phyloP scores from a whole-genome alignment of 2,797 vertebrate species.

The Ficedula albicollis region DNA sequence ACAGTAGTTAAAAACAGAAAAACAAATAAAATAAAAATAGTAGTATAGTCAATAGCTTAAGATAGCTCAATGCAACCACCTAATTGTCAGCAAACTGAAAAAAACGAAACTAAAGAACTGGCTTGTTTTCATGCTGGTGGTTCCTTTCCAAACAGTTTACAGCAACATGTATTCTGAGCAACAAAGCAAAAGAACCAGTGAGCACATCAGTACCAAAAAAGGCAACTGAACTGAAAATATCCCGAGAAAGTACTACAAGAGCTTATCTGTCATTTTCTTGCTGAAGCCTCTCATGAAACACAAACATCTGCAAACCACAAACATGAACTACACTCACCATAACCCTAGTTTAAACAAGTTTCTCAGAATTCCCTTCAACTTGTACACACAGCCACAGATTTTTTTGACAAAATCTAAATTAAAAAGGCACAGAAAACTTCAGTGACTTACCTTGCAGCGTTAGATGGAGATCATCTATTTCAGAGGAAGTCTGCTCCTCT shows the following conservation, averaged over 20 bases:
- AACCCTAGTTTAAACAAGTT: not conserved
- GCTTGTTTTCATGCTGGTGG: not conserved
- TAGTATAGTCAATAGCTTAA: not conserved
- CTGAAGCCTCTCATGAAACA: not conserved
- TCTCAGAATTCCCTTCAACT: not conserved
- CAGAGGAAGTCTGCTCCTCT: slow-evolving; percentile 79
- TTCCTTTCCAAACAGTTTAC: slow-evolving; percentile 6
- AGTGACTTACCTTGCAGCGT: slow-evolving; percentile 86
- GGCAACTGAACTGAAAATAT: not conserved
- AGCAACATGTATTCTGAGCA: not conserved
- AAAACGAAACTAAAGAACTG: not conserved
- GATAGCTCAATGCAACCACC: not conserved
- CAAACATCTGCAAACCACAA: not conserved
- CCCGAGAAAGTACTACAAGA: rapidly evolving
- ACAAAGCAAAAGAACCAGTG: not conserved
- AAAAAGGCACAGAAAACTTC: not conserved
- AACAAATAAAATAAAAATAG: not conserved
- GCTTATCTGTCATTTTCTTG: not conserved
- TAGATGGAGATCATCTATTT: slow-evolving; percentile 87
- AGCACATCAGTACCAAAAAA: not conserved
- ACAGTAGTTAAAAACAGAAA: not conserved
- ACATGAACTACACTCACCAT: not conserved
- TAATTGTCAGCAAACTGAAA: not conserved
- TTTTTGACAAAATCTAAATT: not conserved
- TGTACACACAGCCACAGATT: not conserved